Base-by-base conservation (phyloP, 2,113 vertebrate genomes). In the Trinectes maculatus region DNA sequence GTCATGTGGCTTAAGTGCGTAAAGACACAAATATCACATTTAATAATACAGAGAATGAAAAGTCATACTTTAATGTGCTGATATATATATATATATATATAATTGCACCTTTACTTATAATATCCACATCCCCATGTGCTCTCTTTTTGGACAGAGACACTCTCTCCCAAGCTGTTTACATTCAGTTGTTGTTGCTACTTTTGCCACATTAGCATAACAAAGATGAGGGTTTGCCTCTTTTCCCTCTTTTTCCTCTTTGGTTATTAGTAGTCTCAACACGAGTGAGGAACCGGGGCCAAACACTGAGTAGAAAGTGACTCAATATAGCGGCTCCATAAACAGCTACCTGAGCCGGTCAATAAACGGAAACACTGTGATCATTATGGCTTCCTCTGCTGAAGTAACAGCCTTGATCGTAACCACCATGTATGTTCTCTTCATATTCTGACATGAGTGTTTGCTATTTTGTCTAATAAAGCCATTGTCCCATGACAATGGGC, bases 261-360 rank as follows among this genome's bases (percentile, higher is more conserved):
- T 71, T 68, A 87, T 92, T 92, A 89, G 88, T 85, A 91, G 82
- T 89, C 90, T 42, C n/a, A 71, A 62, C 78, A 84, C 74, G 64
- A 59, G 21, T 34, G 39, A 67, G 37, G 18, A 53, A 42, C n/a
- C 54, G 34, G 29, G 55, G 34, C 44, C 56, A 47, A 62, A 56
- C 67, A 53, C 63, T 24, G 44, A 54, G 59, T 29, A 59, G 53
- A 60, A 74, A 80, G 51, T 74, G 26, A 46, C 56, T 71, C 29
- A 25, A 15, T 71, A 37, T 22, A 60, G 36, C 9, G 58, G n/a
- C 37, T 71, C 37, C 33, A 67, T n/a, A 69, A 82, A 67, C 57
- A 61, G 56, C 48, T 33, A 36, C 34, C 57, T 66, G 39, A 42
- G 10, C 46, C 13, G 48, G 62, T 51, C 48, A 34, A 16, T 2